Evolutionary conservation across 2,888 invertebrate species (phyloP).

Genomic region (Dryobota labecula): DNA sequence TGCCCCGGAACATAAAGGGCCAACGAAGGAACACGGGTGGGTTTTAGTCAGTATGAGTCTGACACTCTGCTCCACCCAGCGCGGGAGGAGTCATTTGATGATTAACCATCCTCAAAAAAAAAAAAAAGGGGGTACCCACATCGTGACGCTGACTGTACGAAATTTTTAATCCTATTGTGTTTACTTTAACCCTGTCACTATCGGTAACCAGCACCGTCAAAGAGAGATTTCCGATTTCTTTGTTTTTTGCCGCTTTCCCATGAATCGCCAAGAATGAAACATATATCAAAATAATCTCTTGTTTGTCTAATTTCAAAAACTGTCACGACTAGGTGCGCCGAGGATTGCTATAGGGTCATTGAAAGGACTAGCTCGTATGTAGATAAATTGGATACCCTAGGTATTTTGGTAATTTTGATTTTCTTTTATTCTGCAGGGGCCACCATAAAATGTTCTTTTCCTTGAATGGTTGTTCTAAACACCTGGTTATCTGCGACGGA

Average conservation of each 20-base stretch:
- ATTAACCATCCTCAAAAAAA: too few relatives aligned
- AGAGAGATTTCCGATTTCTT: background rate
- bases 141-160: too few relatives aligned
- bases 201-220: too few relatives aligned
- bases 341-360: background rate
- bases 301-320: background rate
- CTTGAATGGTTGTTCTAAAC: conserved; percentile 1
- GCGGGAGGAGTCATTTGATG: too few relatives aligned
- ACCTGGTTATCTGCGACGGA: conserved; percentile 4
- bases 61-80: too few relatives aligned
- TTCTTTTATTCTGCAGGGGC: background rate
- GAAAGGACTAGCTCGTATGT: conserved; percentile 4
- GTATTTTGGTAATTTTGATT: background rate
- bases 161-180: too few relatives aligned
- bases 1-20: too few relatives aligned
- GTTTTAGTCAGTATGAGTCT: too few relatives aligned
- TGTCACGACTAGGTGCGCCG: background rate
- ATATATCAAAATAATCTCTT: background rate
- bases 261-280: background rate
- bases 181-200: too few relatives aligned
- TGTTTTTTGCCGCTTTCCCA: background rate
- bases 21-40: too few relatives aligned
- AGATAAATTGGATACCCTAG: background rate
- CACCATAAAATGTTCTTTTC: background rate
- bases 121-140: too few relatives aligned